Percentiles rank a stretch among this genome's conserved stretches.
Conservation (phyloP, 2,113 vertebrate species). For the Nestor notabilis region DNA sequence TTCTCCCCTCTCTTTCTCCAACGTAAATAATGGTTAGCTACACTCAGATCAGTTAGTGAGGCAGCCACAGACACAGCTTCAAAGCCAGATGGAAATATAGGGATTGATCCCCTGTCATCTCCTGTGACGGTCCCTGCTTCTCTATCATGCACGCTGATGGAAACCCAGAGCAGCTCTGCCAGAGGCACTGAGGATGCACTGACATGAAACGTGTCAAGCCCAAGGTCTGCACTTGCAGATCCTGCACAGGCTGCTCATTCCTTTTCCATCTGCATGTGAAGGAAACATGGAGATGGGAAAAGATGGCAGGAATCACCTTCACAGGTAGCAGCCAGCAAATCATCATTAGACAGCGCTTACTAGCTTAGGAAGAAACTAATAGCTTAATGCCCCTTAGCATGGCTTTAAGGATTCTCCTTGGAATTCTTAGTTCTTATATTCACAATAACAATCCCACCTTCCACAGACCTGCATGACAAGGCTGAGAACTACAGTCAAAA, state of each 20-base stretch:
- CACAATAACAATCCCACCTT: neutral
- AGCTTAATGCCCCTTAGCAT: neutral
- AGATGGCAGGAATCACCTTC: neutral
- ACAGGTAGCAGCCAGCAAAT: neutral
- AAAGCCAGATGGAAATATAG: neutral
- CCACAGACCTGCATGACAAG: neutral
- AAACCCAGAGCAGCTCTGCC: neutral
- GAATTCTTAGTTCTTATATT: neutral
- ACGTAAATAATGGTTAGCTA: neutral
- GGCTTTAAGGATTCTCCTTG: neutral
- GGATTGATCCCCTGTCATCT: neutral
- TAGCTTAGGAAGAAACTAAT: neutral
- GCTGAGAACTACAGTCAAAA: neutral
- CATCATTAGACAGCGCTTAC: neutral
- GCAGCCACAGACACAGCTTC: neutral
- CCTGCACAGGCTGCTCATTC: neutral
- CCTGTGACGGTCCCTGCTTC: neutral
- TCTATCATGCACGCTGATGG: rapidly evolving
- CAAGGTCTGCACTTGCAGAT: neutral
- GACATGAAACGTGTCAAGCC: neutral
- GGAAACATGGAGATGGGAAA: neutral
- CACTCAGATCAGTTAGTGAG: neutral
- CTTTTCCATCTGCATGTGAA: neutral
- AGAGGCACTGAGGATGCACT: rapidly evolving
- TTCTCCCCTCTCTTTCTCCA: neutral